phyloP scores from a whole-genome alignment of 2,797 vertebrate species.

The Synaphobranchus kaupii region DNA sequence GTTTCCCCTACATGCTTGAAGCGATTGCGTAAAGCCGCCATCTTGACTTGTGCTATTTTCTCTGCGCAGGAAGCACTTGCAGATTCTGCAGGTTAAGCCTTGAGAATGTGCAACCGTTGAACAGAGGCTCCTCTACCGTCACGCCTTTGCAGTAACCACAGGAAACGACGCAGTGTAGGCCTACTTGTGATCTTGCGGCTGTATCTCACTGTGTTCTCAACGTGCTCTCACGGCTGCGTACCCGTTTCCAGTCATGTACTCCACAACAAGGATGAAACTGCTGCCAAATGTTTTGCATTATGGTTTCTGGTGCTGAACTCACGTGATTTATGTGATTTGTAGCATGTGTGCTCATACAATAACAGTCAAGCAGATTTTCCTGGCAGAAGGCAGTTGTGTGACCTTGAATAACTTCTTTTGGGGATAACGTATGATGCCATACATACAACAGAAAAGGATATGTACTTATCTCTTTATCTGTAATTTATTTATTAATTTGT shows the following conservation, averaged over 20 bases:
- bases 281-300: not conserved
- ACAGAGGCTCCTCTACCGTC: not conserved
- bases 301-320: not conserved
- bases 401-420: not conserved
- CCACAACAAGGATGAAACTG: not conserved
- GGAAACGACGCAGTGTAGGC: not conserved
- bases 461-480: too few species aligned
- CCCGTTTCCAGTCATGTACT: not conserved
- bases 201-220: not conserved
- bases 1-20: not conserved
- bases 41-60: not conserved
- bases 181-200: not conserved
- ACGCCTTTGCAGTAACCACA: not conserved
- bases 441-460: not conserved
- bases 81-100: not conserved
- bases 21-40: not conserved
- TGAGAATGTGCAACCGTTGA: not conserved
- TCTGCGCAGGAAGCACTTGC: not conserved
- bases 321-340: not conserved
- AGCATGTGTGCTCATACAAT: not conserved
- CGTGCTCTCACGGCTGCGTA: not conserved
- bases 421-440: not conserved
- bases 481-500: too few species aligned
- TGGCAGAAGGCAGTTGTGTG: not conserved
- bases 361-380: not conserved